Base-by-base conservation (phyloP, 2,113 vertebrate genomes). In the Triplophysa dalaica region DNA sequence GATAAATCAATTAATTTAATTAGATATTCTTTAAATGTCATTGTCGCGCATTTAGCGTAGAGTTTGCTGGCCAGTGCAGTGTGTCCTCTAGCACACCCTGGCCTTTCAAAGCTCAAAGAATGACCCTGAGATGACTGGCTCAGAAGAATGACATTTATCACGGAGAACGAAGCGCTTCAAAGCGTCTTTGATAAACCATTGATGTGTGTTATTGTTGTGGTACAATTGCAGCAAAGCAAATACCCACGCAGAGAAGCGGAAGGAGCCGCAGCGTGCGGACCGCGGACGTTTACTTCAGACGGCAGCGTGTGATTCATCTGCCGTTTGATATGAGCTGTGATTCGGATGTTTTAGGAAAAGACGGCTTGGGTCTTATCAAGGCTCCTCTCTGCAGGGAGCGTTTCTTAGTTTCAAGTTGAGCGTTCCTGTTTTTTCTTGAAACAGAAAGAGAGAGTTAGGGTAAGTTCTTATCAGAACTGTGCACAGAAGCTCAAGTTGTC, bases 81-180 rank as follows among this genome's bases (percentile, higher is more conserved):
- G 58, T 52, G 67, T 70, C 58, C 78, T 63, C 26, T 62, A 43
- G 33, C 56, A 43, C 61, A 61, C 19, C 77, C n/a, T 69, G 64
- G 75, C 79, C 58, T 80, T 81, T 81, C 24, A 81, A 60, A 80
- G 61, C 61, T 77, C 62, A 77, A 77, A 77, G 75, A 65, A 38
- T 63, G 73, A 70, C 82, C 70, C 82, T 81, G 61, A 22, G 9
- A 70, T 84, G 79, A 84, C 43, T 84, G 61, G 60, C 83, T 79
- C 63, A 64, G 50, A 74, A 78, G 75, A 81, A 66, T 84, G 79
- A 81, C 83, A 81, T 84, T 84, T 84, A 73, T 70, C 22, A 62
- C 70, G 8, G 64, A 75, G 79, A 78, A 73, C 70, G 45, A 64
- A 75, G 41, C 45, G 69, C 83, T 81, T 81, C 83, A 81, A 81